Percentiles rank a stretch among this genome's conserved stretches.
Conservation (phyloP, 2,888 invertebrate species). For the Callinectes sapidus region DNA sequence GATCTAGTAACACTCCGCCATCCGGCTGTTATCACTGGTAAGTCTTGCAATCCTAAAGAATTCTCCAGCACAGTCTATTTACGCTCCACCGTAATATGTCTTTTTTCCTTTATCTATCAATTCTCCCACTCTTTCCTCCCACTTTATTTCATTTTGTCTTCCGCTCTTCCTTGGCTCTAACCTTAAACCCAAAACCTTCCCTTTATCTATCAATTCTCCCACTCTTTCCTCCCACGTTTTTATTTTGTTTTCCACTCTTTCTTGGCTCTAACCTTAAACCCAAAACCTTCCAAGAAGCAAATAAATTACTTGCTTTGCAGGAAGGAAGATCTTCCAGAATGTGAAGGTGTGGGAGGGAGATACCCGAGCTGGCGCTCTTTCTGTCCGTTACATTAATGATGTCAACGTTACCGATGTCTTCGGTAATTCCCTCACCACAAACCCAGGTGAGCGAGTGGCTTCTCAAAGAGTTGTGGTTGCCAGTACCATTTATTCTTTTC, state of each 20-base stretch:
- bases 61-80: neutral
- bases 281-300: neutral
- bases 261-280: neutral
- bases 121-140: neutral
- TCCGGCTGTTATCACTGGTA: slow-evolving; percentile 43
- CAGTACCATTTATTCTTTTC: neutral
- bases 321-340: slow-evolving; percentile 41
- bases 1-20: slow-evolving; percentile 35
- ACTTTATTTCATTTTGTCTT: neutral
- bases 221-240: neutral
- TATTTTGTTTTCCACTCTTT: neutral
- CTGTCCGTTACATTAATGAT: neutral
- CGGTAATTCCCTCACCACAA: slow-evolving; percentile 44
- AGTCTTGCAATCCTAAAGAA: neutral
- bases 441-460: slow-evolving; percentile 25
- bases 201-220: neutral
- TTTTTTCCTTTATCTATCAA: neutral
- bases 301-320: neutral
- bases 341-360: slow-evolving; percentile 9
- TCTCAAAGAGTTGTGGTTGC: neutral
- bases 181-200: neutral
- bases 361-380: neutral
- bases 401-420: slow-evolving; percentile 44
- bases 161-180: neutral
- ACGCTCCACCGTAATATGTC: neutral